A percentile compares a stretch with the other conserved stretches of the same genome.
Evolutionary conservation across 37 sponge, comb jelly and placozoan species (phyloP).

Genomic region (Eunapius fragilis): DNA sequence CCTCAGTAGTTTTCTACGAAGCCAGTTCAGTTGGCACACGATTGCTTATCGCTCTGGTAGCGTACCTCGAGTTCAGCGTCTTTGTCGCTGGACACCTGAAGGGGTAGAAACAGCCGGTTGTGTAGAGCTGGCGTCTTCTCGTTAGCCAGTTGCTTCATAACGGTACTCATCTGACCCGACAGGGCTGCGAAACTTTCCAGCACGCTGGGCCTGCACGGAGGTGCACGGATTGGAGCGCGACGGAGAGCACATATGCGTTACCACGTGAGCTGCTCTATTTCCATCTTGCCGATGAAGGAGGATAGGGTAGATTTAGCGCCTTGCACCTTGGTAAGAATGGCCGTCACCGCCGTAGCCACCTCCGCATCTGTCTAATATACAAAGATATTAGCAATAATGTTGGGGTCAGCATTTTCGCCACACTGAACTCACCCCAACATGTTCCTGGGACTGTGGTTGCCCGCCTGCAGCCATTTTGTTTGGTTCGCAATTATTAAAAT

Average conservation of each 20-base stretch:
- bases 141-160: constrained; percentile 72
- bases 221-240: not conserved
- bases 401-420: not conserved
- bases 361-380: constrained; percentile 28
- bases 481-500: not conserved
- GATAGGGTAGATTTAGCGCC: constrained; percentile 64
- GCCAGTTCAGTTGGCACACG: not conserved
- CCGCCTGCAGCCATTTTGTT: not conserved
- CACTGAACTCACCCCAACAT: not conserved
- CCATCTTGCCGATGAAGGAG: constrained; percentile 63
- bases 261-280: constrained; percentile 67
- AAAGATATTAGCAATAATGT: not conserved
- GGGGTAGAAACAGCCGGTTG: constrained; percentile 65
- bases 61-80: constrained; percentile 78
- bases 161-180: constrained; percentile 65
- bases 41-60: not conserved
- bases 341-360: constrained; percentile 40
- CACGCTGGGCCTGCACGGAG: constrained; percentile 71
- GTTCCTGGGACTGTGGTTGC: not conserved
- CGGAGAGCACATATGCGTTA: constrained; percentile 2
- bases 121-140: constrained; percentile 74
- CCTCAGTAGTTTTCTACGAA: constrained; percentile 73
- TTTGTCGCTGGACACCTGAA: constrained; percentile 58
- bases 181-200: constrained; percentile 79
- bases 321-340: constrained; percentile 51